phyloP scores from a whole-genome alignment of 2,888 invertebrate species.

The Lordiphosa fenestrarum region DNA sequence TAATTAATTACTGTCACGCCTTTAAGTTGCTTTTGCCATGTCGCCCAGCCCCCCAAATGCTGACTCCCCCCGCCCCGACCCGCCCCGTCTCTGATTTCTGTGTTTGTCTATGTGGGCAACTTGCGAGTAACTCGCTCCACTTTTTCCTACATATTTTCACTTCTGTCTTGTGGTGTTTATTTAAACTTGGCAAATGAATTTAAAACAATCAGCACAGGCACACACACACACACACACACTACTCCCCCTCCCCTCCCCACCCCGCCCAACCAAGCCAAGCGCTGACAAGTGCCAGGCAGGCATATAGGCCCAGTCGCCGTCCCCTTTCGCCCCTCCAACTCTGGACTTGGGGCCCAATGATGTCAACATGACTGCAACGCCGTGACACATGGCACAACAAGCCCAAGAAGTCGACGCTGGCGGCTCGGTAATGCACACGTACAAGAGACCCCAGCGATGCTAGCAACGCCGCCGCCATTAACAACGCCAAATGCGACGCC shows the following conservation, averaged over 20 bases:
- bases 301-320: conserved; percentile 41
- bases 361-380: conserved; percentile 74
- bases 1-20: conserved; percentile 81
- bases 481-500: conserved; percentile 75
- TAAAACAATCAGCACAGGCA: conserved; percentile 78
- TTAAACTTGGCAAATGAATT: conserved; percentile 77
- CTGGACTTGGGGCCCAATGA: conserved; percentile 49
- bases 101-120: conserved; percentile 12
- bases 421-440: conserved; percentile 56
- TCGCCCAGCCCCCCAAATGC: conserved; percentile 16
- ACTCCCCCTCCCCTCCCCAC: conserved; percentile 5
- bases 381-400: conserved; percentile 75
- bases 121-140: conserved; percentile 66
- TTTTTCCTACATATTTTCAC: conserved; percentile 63
- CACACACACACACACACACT: conserved; percentile 23
- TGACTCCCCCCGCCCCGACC: neutral
- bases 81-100: conserved; percentile 16
- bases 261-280: conserved; percentile 5
- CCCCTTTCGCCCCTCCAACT: conserved; percentile 6
- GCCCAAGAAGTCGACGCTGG: conserved; percentile 61
- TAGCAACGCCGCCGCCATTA: conserved; percentile 61
- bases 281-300: conserved; percentile 62
- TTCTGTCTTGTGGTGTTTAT: conserved; percentile 61
- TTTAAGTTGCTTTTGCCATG: conserved; percentile 71
- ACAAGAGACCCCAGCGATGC: conserved; percentile 30